Percentiles rank a stretch among this genome's conserved stretches.
phyloP scores from a whole-genome alignment of 1,140 invertebrate genomes.

The Laupala kohalensis region DNA sequence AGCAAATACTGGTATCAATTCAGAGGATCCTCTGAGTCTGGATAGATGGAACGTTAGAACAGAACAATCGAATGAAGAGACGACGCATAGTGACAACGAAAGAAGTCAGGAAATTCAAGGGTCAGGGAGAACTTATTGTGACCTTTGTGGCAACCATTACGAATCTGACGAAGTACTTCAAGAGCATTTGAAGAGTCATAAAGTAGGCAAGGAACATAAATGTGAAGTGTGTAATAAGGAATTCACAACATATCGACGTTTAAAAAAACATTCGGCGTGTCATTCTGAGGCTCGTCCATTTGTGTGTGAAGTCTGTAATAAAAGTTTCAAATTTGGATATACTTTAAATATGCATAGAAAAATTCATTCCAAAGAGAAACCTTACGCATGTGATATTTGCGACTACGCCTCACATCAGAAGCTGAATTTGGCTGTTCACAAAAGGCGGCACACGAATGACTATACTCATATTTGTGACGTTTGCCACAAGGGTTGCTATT shows the following conservation, averaged over 20 bases:
- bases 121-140: too few species aligned
- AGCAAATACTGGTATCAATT: too few species aligned
- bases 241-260: constrained; percentile 35
- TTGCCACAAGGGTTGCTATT: constrained; percentile 33
- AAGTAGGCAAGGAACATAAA: not conserved
- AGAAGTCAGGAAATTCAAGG: too few species aligned
- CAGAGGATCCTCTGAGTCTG: too few species aligned
- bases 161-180: too few species aligned
- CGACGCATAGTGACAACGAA: too few species aligned
- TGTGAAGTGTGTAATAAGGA: constrained; percentile 45
- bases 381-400: constrained; percentile 26
- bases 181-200: too few species aligned
- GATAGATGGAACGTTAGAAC: too few species aligned
- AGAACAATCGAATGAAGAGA: too few species aligned
- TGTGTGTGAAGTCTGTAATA: constrained; percentile 31
- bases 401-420: constrained; percentile 28
- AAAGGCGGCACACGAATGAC: constrained; percentile 28
- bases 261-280: constrained; percentile 34
- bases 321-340: constrained; percentile 30
- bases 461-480: constrained; percentile 27
- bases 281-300: constrained; percentile 36
- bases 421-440: constrained; percentile 27
- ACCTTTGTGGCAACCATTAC: too few species aligned
- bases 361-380: constrained; percentile 27
- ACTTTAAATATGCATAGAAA: constrained; percentile 29